Percentiles rank a stretch among this genome's conserved stretches.
Conservation (phyloP, 2,797 vertebrate genomes). For the Amblyraja radiata region DNA sequence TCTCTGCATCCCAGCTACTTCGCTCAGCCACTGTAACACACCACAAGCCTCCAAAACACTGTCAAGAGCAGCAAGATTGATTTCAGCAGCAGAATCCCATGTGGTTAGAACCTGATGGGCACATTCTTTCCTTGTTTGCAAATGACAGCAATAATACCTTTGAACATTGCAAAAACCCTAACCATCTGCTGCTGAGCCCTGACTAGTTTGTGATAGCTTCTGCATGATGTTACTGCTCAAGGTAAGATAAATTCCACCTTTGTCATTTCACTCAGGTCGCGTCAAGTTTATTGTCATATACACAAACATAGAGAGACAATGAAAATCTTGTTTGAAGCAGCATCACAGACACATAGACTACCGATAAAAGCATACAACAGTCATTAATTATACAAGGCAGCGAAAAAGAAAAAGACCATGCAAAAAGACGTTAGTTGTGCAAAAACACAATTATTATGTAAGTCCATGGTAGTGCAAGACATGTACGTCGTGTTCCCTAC, state of each 20-base stretch:
- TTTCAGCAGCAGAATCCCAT: neutral
- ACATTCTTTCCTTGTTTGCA: slow-evolving; percentile 19
- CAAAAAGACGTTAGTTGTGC: too few species aligned
- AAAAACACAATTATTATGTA: too few species aligned
- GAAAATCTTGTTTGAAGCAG: too few species aligned
- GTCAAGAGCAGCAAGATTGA: neutral
- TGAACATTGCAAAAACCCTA: slow-evolving; percentile 6
- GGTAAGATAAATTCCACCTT: neutral
- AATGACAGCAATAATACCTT: neutral
- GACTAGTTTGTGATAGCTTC: neutral
- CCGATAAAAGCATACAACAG: too few species aligned
- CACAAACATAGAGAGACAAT: too few species aligned
- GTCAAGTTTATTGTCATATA: too few species aligned
- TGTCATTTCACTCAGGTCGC: neutral
- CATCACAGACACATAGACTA: too few species aligned
- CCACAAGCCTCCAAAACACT: neutral
- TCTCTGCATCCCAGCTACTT: neutral
- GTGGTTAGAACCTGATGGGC: neutral
- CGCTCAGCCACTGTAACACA: neutral
- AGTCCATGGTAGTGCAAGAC: too few species aligned
- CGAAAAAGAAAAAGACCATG: too few species aligned
- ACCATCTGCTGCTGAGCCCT: neutral
- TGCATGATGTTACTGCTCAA: neutral
- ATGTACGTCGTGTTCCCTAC: too few species aligned
- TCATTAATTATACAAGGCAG: too few species aligned